Conservation (phyloP, 2,888 invertebrate species). For the Mythimna vitellina region DNA sequence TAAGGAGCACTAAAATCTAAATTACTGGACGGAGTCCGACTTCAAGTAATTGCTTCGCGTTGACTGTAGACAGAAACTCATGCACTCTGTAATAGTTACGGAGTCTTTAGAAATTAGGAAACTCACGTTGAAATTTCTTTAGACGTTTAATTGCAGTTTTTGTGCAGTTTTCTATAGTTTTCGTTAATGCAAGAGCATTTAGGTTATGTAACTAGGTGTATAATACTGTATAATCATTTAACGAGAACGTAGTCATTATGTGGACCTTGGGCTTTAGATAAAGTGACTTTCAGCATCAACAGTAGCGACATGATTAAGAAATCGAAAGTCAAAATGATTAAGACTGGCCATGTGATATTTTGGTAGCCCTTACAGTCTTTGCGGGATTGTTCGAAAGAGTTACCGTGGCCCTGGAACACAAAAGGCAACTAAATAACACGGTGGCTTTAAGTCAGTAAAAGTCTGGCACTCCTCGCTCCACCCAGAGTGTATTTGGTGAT, state of each 20-base stretch:
- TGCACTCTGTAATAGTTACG: constrained; percentile 20
- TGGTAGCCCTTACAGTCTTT: not conserved
- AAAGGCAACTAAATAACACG: too few relatives aligned
- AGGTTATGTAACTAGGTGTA: not conserved
- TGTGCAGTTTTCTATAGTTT: constrained; percentile 6
- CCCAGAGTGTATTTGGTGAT: too few relatives aligned
- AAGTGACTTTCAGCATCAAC: not conserved
- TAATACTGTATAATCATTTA: not conserved
- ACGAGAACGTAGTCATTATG: not conserved
- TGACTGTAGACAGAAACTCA: constrained; percentile 30
- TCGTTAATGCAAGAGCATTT: constrained; percentile 4
- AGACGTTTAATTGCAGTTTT: constrained; percentile 15
- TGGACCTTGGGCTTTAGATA: not conserved
- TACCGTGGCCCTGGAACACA: too few relatives aligned
- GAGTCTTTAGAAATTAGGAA: constrained; percentile 12
- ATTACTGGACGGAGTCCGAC: constrained; percentile 23
- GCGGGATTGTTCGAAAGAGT: too few relatives aligned
- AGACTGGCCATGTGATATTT: not conserved
- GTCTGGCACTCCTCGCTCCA: too few relatives aligned
- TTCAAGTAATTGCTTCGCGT: constrained; percentile 42
- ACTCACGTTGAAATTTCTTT: constrained; percentile 17
- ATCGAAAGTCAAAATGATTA: not conserved
- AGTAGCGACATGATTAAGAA: not conserved
- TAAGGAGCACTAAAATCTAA: constrained; percentile 42
- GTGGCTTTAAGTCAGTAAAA: too few relatives aligned